Evolutionary conservation across 2,113 vertebrate genomes (phyloP).

Genomic region (Merops nubicus): DNA sequence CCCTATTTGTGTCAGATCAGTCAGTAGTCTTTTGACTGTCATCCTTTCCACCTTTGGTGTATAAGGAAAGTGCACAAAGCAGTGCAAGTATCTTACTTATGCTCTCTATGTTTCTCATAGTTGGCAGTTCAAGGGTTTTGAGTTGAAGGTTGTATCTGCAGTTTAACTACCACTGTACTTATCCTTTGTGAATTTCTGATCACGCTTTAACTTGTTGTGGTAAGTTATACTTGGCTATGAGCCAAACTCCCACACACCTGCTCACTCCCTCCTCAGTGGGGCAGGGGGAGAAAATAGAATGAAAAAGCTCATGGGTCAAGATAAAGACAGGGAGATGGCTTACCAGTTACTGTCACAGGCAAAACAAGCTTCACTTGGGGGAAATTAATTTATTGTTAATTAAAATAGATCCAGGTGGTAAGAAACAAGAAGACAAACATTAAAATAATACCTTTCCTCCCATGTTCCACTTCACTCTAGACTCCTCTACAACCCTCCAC

Average conservation of each 20-base stretch:
- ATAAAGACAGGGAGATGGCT: slow-evolving; percentile 1
- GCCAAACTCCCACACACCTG: not conserved
- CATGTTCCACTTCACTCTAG: not conserved
- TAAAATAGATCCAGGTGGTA: not conserved
- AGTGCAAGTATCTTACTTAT: not conserved
- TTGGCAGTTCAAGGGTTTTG: not conserved
- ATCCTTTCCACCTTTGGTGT: not conserved
- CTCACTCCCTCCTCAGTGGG: not conserved
- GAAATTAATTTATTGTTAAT: not conserved
- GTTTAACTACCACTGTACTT: not conserved
- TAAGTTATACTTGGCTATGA: not conserved
- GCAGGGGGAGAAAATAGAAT: not conserved
- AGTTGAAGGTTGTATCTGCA: not conserved
- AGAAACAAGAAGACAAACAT: not conserved
- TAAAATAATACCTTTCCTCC: not conserved
- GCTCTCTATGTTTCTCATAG: not conserved
- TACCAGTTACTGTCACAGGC: not conserved
- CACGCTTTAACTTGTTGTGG: not conserved
- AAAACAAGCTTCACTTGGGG: not conserved
- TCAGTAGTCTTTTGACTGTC: not conserved
- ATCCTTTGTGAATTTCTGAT: slow-evolving; percentile 5
- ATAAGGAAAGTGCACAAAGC: not conserved
- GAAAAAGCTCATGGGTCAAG: not conserved
- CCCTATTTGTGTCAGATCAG: not conserved
- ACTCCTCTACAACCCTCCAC: not conserved